Base-by-base conservation (phyloP, 1,140 invertebrate species). In the Lanistes nyassanus region DNA sequence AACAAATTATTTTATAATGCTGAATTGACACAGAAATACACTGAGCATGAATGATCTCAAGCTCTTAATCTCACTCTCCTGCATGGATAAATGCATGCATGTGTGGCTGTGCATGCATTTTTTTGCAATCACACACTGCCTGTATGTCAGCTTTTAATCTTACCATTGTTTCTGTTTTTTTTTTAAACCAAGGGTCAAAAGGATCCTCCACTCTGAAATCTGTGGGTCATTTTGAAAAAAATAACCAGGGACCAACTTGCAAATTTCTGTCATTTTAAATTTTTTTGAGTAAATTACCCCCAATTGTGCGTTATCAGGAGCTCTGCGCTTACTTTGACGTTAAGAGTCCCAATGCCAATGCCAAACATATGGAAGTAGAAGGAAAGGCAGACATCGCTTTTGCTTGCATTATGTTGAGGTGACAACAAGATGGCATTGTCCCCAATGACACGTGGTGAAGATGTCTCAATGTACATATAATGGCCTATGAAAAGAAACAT, bases 281-380 rank as follows among this genome's bases (percentile, higher is more conserved):
- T n/a, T n/a, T n/a, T n/a, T n/a, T n/a, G n/a, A n/a, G n/a, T n/a
- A n/a, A n/a, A n/a, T n/a, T n/a, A n/a, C n/a, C n/a, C n/a, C n/a
- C n/a, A n/a, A n/a, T n/a, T n/a, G n/a, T n/a, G n/a, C n/a, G n/a
- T n/a, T n/a, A n/a, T n/a, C n/a, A n/a, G 1, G 5, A 47, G 42
- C 42, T 47, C 9, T 47, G 42, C 9, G 29, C 36, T 9, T 62
- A 70, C 64, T 31, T 47, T 70, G 39, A 81, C 58, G 53, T 72
- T 76, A 23, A 81, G 76, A 0, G 76, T 75, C 39, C 80, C 80
- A 21, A 77, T 80, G 36, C 56, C 69, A 4, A 67, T 7, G 51
- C 83, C 84, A 74, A 83, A 80, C 79, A 81, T 81, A 73, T 60
- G 75, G 74, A 84, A 86, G 76, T 72, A 85, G 80, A 80, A 81